phyloP scores from a whole-genome alignment of 2,888 invertebrate species.

The Metellina segmentata region DNA sequence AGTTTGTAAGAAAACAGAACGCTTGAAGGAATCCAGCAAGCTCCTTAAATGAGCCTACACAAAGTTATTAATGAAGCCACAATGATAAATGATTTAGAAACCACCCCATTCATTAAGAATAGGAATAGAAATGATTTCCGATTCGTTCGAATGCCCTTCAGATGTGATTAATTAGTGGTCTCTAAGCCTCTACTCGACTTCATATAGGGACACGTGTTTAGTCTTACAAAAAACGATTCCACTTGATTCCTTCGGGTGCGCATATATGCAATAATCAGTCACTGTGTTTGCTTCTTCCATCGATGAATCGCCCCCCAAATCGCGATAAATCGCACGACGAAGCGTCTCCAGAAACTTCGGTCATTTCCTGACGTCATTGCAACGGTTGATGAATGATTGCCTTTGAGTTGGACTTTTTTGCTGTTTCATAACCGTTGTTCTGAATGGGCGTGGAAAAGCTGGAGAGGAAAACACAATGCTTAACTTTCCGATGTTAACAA shows the following conservation, averaged over 20 bases:
- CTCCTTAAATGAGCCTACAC: no score
- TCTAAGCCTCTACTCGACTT: not conserved
- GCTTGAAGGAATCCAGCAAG: no score
- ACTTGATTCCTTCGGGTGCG: not conserved
- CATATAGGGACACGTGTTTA: not conserved
- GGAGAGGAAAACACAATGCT: not conserved
- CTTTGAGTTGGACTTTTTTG: constrained; percentile 27
- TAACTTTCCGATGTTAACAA: not conserved
- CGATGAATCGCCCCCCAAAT: not conserved
- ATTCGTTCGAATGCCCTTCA: not conserved
- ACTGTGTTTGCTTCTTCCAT: not conserved
- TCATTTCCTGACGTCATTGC: constrained; percentile 41
- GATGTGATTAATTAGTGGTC: constrained; percentile 23
- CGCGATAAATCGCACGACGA: not conserved
- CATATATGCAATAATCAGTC: not conserved
- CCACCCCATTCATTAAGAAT: not conserved
- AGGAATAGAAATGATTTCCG: constrained; percentile 17
- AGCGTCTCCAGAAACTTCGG: constrained; percentile 13
- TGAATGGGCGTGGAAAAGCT: constrained; percentile 7
- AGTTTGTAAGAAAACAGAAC: no score
- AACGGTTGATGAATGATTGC: constrained; percentile 34
- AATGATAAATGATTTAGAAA: not conserved
- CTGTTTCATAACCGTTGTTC: not conserved
- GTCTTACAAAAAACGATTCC: not conserved
- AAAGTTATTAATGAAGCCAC: not conserved